A percentile compares a stretch with the other conserved stretches of the same genome.
phyloP scores from a whole-genome alignment of 2,888 invertebrate genomes.

The Rhogogaster chlorosoma region DNA sequence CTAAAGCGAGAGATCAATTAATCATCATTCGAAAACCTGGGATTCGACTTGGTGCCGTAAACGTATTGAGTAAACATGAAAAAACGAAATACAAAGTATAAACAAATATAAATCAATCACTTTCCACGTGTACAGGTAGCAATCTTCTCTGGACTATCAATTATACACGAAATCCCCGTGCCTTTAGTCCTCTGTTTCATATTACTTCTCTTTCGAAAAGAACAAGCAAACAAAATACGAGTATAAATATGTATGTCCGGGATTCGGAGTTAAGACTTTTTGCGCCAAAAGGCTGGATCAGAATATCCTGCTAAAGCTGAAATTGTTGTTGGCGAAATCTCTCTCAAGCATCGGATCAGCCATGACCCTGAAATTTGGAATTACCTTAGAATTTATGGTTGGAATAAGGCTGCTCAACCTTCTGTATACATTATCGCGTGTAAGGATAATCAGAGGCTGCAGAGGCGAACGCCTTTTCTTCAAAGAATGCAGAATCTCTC shows the following conservation, averaged over 20 bases:
- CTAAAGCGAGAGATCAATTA: conserved; percentile 14
- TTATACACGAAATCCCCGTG: conserved; percentile 16
- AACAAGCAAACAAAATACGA: not conserved
- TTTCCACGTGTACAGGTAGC: not conserved
- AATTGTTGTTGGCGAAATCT: not conserved
- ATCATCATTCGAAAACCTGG: conserved; percentile 21
- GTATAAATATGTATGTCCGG: not conserved
- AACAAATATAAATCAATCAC: conserved; percentile 36
- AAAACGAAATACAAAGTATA: not conserved
- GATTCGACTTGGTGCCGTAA: not conserved
- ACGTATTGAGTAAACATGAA: not conserved
- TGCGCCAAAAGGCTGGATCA: not conserved
- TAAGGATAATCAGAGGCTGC: conserved; percentile 9
- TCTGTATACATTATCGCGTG: not conserved
- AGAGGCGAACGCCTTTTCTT: conserved; percentile 5
- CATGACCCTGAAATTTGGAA: not conserved
- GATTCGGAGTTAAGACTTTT: not conserved
- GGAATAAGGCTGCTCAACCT: not conserved
- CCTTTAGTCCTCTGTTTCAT: not conserved
- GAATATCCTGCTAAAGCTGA: not conserved
- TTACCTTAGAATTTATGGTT: not conserved
- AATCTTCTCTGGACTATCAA: conserved; percentile 34
- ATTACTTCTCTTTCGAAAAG: not conserved
- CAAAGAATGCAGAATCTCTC: conserved; percentile 17
- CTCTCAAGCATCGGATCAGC: not conserved